Percentiles rank a stretch among this genome's conserved stretches.
These are phyloP conservation scores for Ochropleura plecta DNA, from an alignment of 2,888 invertebrate species.

Conservation along the genomic window DNA sequence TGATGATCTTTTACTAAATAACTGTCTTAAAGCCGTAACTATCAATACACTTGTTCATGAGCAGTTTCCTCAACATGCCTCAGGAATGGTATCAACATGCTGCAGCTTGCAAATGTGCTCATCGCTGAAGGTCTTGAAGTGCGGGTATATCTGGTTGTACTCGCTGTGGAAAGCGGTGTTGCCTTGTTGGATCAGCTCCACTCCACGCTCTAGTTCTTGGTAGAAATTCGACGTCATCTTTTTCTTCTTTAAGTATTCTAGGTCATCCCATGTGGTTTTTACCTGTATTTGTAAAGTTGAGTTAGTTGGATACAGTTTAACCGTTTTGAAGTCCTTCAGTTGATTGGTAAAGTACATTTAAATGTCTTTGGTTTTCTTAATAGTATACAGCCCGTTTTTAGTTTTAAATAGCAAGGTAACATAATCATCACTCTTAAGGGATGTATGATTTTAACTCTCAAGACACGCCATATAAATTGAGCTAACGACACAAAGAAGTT, in stretches of 20 bases:
- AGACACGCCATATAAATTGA: background rate
- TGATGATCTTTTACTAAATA: background rate
- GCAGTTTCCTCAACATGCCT: slow-evolving; percentile 70
- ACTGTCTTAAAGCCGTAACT: background rate
- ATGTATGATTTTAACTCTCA: background rate
- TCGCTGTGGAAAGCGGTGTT: slow-evolving; percentile 83
- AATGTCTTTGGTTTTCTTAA: background rate
- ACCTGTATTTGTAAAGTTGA: slow-evolving; percentile 67
- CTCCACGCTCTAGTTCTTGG: slow-evolving; percentile 75
- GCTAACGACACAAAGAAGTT: background rate
- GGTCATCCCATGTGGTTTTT: slow-evolving; percentile 78
- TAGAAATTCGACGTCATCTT: slow-evolving; percentile 81
- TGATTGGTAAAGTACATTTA: background rate
- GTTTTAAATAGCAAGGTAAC: background rate
- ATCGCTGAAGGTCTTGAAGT: slow-evolving; percentile 79
- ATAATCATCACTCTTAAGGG: background rate
- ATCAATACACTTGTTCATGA: background rate
- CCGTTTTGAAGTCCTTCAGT: background rate
- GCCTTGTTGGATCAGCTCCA: slow-evolving; percentile 76
- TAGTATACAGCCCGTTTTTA: background rate
- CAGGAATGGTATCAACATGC: slow-evolving; percentile 82
- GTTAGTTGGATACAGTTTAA: background rate
- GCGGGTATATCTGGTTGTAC: slow-evolving; percentile 82
- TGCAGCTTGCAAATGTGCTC: slow-evolving; percentile 83
- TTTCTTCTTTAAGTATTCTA: slow-evolving; percentile 83